These are phyloP conservation scores for Larimichthys polyactis DNA, from an alignment of 2,113 vertebrate species.

Conservation along the genomic window DNA sequence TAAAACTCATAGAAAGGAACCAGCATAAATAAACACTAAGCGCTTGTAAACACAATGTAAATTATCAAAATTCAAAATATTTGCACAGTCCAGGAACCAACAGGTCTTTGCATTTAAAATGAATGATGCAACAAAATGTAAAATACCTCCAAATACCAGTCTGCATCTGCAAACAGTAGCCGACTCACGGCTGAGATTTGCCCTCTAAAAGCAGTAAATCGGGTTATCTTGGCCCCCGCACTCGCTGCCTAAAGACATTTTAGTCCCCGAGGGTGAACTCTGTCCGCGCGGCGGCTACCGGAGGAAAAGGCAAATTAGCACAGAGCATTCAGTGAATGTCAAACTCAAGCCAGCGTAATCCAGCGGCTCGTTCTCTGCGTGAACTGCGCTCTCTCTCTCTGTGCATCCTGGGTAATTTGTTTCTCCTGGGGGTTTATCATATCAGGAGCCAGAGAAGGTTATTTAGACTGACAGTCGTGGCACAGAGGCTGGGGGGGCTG, in stretches of 20 bases:
- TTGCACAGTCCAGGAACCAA: not conserved
- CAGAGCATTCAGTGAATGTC: conserved; percentile 53
- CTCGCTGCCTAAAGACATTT: conserved; percentile 26
- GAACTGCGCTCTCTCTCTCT: conserved; percentile 27
- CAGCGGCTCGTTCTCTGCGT: conserved; percentile 57
- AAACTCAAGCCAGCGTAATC: conserved; percentile 55
- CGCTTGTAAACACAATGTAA: too few species aligned
- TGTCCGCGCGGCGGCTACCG: conserved; percentile 4
- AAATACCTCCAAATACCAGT: not conserved
- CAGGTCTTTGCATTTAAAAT: not conserved
- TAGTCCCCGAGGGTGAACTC: conserved; percentile 21
- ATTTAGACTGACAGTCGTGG: conserved; percentile 72
- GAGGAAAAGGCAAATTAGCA: conserved; percentile 46
- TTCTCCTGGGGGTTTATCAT: conserved; percentile 70
- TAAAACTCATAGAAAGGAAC: too few species aligned
- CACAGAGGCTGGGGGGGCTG: conserved; percentile 1
- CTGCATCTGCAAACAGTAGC: not conserved
- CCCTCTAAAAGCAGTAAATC: conserved; percentile 1
- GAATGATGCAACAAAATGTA: conserved; percentile 19
- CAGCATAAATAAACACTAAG: too few species aligned
- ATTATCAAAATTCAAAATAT: too few species aligned
- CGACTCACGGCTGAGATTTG: not conserved
- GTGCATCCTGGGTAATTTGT: conserved; percentile 80
- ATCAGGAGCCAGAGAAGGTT: conserved; percentile 67
- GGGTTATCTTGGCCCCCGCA: not conserved